Evolutionary conservation across 2,797 vertebrate genomes (phyloP), one percentile per base, ranked within the genome.

Genomic region (Ambastaia sidthimunki): DNA sequence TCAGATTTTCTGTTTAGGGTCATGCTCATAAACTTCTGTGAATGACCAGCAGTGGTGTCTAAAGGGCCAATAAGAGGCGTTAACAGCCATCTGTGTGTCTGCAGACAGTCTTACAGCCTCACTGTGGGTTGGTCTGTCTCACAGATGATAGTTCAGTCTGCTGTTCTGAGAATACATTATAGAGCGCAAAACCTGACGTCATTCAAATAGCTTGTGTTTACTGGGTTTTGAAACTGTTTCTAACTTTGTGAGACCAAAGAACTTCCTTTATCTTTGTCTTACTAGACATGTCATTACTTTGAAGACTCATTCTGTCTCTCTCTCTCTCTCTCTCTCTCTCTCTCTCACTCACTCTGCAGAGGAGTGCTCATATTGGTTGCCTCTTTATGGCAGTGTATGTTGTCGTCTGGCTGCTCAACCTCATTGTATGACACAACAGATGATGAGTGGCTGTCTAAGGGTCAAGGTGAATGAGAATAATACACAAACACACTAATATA

Each of bases 351-450:
- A 71, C 76, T 18, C 76, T 85, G 25, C 60, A 98, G 97, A 98
- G 84, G 96, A 97, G 88, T 96, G 94, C 83, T 95, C 97, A 0
- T 96, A 94, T 84, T 98, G 96, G 96, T 91, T 98, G 86, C 97
- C 97, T 4, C 95, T 98, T 12, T 98, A 98, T 0, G 97, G 97
- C 37, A 97, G 95, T 7, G 87, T 96, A 85, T 98, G 97, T 66
- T 98, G 96, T 87, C 97, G 96, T 71, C 93, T 98, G 59, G 96
- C 93, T 0, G 96, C 96, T 54, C 96, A 98, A 91, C 97, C 97
- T 60, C 86, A 90, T 85, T 98, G 97, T 87, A 96, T 98, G 96
- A 96, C 93, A 81, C 92, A 94, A 55, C 92, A 95, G 81, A 92
- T 95, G 91, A 96, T 95, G 84, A 93, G 92, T 19, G 94, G 97